These are phyloP conservation scores for Thumatha senex DNA, from an alignment of 2,888 invertebrate genomes.

Conservation along the genomic window DNA sequence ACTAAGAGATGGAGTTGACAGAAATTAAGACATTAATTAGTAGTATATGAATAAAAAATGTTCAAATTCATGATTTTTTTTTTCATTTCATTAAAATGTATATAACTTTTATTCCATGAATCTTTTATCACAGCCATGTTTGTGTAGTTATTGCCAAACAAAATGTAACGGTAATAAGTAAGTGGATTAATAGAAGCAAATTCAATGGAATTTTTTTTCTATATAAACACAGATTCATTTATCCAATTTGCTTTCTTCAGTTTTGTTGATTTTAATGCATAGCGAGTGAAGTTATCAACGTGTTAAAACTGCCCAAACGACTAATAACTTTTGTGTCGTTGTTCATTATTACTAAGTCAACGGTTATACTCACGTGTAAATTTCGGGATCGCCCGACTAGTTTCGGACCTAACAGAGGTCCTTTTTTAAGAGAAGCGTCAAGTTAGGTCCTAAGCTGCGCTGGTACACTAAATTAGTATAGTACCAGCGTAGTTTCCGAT, in stretches of 20 bases:
- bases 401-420: no score
- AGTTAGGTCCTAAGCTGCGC: background rate
- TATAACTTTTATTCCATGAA: no score
- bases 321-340: background rate
- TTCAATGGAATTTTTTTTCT: constrained; percentile 34
- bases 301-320: background rate
- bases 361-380: no score
- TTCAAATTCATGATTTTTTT: no score
- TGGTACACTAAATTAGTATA: background rate
- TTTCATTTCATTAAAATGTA: no score
- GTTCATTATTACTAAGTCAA: no score
- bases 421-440: no score
- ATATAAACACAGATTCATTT: constrained; percentile 15
- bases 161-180: constrained; percentile 43
- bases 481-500: no score
- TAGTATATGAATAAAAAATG: no score
- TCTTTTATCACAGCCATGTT: constrained; percentile 9
- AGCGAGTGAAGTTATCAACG: background rate
- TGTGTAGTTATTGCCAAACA: background rate
- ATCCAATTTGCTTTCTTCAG: constrained; percentile 3
- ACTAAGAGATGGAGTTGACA: no score
- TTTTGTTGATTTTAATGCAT: constrained; percentile 12
- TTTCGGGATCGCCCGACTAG: no score
- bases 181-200: constrained; percentile 45
- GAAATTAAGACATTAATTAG: no score